Base-by-base conservation (phyloP, 2,797 vertebrate species). In the Clangula hyemalis region DNA sequence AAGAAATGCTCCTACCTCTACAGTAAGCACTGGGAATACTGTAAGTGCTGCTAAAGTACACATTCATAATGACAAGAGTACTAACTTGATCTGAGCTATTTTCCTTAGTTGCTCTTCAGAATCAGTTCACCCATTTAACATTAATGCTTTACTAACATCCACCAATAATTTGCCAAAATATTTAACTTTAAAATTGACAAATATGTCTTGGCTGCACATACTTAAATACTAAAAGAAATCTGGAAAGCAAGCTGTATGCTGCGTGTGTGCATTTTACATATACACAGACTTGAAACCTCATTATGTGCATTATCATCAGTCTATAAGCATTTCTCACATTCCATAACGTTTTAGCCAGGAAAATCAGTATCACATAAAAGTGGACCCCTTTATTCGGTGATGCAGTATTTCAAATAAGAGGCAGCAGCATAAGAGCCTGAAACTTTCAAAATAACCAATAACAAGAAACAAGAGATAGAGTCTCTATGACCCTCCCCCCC, bases 111-210 rank as follows among this genome's bases (percentile, higher is more conserved):
- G 30, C 21, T 89, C 34, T 61, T 81, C 65, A 91, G 66, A 90
- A 90, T 85, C 74, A 73, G 25, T 56, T 72, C 68, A 78, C 4
- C 7, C 72, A 83, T 82, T 38, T 49, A 92, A 62, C 28, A 88
- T 64, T 47, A 93, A 57, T 79, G 77, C 65, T 79, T 68, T n/a
- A 77, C 13, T 49, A 53, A 61, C 45, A 91, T 30, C 27, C 57
- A 92, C 58, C 41, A 68, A 19, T n/a, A 17, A 93, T 18, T 53
- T 95, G 87, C 64, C 89, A 92, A 92, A 95, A 95, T 94, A 94
- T 95, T 93, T 94, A 86, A 68, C 51, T 85, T 65, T 51, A 79
- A 73, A 89, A 71, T 45, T 74, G 68, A 78, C 69, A 91, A 91
- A 75, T n/a, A 71, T 3, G 1, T 70, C 64, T 86, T 83, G 74